Evolutionary conservation across 2,888 invertebrate species (phyloP).

Genomic region (Cataglyphis altisquamis): DNA sequence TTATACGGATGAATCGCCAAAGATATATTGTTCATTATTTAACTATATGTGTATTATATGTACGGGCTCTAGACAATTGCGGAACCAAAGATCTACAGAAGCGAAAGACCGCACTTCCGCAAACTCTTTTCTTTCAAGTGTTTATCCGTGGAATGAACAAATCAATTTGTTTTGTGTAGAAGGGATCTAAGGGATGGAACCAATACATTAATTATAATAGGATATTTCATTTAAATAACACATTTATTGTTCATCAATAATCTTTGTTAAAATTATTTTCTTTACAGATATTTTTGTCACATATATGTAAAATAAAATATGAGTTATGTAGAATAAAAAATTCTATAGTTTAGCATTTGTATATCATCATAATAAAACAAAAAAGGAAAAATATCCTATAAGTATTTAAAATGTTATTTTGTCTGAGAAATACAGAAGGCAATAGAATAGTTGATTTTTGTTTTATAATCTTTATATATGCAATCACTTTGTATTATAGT

Average conservation of each 20-base stretch:
- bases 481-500: not conserved
- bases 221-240: not conserved
- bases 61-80: not conserved
- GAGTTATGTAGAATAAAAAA: not conserved
- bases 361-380: not conserved
- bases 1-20: conserved; percentile 30
- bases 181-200: not conserved
- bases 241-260: not conserved
- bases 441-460: not conserved
- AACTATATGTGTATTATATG: not conserved
- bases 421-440: not conserved
- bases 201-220: no score
- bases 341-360: not conserved
- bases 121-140: not conserved
- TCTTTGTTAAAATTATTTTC: not conserved
- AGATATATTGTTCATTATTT: conserved; percentile 26
- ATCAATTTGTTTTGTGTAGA: not conserved
- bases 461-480: not conserved
- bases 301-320: not conserved
- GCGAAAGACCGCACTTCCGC: not conserved
- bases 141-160: not conserved
- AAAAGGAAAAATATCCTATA: not conserved
- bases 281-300: not conserved
- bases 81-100: not conserved
- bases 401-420: not conserved